A percentile compares a stretch with the other conserved stretches of the same genome.
Conservation (phyloP, 1,140 invertebrate species). For the Whitmania pigra region DNA sequence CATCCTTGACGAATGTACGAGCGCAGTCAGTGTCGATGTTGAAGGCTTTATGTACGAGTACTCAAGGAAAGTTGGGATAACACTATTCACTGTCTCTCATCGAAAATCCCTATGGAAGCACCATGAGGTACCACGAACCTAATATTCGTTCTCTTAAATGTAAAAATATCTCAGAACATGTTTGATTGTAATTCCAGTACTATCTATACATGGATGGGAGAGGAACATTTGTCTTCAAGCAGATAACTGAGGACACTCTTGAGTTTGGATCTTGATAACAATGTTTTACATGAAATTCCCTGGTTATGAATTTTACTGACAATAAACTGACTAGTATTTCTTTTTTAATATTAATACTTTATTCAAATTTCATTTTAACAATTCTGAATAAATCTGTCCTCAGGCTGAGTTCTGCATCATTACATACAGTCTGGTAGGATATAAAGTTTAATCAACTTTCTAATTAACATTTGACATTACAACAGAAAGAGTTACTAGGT, state of each 20-base stretch:
- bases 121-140: conserved; percentile 58
- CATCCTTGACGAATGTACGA: conserved; percentile 95
- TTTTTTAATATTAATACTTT: conserved; percentile 4
- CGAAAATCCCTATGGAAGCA: conserved; percentile 89
- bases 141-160: no score
- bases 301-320: no score
- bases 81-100: conserved; percentile 91
- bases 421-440: neutral
- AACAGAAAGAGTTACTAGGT: neutral
- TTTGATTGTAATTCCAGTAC: conserved; percentile 48
- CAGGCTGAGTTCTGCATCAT: neutral
- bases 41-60: conserved; percentile 93
- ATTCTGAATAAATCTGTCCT: neutral
- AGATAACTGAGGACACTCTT: conserved; percentile 69
- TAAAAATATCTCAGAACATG: no score
- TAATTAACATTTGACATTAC: neutral
- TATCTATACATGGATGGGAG: conserved; percentile 88
- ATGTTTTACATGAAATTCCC: no score
- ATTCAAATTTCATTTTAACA: conserved; percentile 5
- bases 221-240: conserved; percentile 70
- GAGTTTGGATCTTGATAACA: conserved; percentile 71
- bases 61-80: conserved; percentile 75
- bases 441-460: neutral
- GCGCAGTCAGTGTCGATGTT: conserved; percentile 90
- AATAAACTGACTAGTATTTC: neutral